Percentiles rank a stretch among this genome's conserved stretches.
Conservation (phyloP, 2,797 vertebrate genomes). For the Sciurus carolinensis region DNA sequence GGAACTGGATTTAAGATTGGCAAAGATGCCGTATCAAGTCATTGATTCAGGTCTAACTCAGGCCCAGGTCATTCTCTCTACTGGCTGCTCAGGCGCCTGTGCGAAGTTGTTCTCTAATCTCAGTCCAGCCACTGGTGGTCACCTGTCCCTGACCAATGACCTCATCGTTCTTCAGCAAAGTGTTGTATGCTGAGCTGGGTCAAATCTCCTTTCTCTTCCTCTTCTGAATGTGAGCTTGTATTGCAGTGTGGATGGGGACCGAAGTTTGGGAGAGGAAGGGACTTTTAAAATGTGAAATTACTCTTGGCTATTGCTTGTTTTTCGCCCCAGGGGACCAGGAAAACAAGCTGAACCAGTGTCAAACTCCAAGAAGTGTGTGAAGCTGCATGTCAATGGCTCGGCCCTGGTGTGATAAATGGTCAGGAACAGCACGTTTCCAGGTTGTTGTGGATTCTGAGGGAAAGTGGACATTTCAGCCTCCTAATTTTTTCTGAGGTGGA, state of each 20-base stretch:
- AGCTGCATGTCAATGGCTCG: conserved; percentile 68
- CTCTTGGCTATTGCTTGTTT: conserved; percentile 55
- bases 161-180: background rate
- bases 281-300: conserved; percentile 73
- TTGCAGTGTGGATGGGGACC: background rate
- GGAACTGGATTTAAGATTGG: background rate
- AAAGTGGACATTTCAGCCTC: conserved; percentile 54
- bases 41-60: background rate
- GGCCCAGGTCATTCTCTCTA: background rate
- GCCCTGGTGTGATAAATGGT: conserved; percentile 53
- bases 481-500: background rate
- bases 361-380: conserved; percentile 70
- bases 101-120: background rate
- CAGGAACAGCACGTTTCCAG: conserved; percentile 51
- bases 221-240: background rate
- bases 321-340: conserved; percentile 75
- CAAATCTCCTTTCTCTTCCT: background rate
- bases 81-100: background rate
- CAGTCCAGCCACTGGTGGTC: background rate
- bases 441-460: conserved; percentile 6
- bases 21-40: background rate
- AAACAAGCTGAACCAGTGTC: conserved; percentile 83
- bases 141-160: conserved; percentile 66
- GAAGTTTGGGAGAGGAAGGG: conserved; percentile 44
- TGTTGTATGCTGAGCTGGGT: conserved; percentile 37